Conservation (phyloP, 2,888 invertebrate species). For the Pristionchus exspectatus region DNA sequence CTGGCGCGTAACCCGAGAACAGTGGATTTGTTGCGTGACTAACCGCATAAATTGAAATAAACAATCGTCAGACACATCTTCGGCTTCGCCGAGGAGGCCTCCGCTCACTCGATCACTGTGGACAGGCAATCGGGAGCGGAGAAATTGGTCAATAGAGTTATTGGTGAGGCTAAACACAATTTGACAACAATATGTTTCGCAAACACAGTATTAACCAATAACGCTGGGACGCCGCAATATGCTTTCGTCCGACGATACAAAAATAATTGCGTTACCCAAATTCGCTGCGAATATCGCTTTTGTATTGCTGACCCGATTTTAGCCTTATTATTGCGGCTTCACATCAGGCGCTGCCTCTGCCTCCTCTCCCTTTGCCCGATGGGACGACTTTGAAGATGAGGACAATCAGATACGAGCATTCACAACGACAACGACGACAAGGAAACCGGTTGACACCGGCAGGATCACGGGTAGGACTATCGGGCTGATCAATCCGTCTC, state of each 20-base stretch:
- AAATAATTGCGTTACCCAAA: not conserved
- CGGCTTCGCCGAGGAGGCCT: slow-evolving; percentile 23
- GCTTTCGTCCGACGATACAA: no score
- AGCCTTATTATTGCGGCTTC: no score
- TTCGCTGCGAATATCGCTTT: not conserved
- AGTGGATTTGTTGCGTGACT: not conserved
- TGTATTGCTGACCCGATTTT: no score
- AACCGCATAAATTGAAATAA: not conserved
- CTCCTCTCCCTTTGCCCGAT: not conserved
- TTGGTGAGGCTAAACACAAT: not conserved
- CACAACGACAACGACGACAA: slow-evolving; percentile 16
- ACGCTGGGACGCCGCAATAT: no score
- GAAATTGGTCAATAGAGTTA: slow-evolving; percentile 27
- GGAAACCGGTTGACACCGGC: not conserved
- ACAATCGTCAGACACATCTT: not conserved
- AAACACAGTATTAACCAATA: no score
- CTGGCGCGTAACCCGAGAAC: no score
- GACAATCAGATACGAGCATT: not conserved
- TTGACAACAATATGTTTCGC: not conserved
- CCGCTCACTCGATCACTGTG: not conserved
- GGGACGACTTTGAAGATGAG: slow-evolving; percentile 5
- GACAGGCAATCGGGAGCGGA: not conserved
- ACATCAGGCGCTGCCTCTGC: not conserved
- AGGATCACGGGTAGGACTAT: not conserved
- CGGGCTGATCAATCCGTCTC: no score